Conservation (phyloP, 2,113 vertebrate genomes). For the Scomber japonicus region DNA sequence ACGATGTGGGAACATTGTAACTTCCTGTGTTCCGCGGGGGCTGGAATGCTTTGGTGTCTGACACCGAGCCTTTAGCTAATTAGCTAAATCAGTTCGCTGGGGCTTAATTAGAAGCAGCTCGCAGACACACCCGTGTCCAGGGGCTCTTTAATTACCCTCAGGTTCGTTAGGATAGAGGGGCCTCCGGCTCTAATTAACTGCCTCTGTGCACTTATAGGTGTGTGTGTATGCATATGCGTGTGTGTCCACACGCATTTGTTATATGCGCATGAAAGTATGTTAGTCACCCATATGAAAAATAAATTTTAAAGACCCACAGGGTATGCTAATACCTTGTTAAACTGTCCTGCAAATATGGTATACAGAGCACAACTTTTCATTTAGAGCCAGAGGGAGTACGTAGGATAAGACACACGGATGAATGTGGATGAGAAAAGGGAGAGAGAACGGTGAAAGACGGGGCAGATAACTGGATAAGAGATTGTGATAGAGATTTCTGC, state of each 20-base stretch:
- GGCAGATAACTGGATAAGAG: slow-evolving; percentile 52
- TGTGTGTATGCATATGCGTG: slow-evolving; percentile 13
- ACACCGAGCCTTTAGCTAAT: slow-evolving; percentile 83
- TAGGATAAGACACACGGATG: slow-evolving; percentile 1
- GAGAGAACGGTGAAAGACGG: slow-evolving; percentile 25
- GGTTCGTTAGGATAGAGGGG: slow-evolving; percentile 77
- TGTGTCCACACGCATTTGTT: slow-evolving; percentile 28
- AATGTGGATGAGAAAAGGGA: not conserved
- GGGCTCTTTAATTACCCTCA: slow-evolving; percentile 83
- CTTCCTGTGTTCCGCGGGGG: slow-evolving; percentile 73
- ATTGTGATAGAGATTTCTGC: slow-evolving; percentile 51
- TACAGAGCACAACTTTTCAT: slow-evolving; percentile 55
- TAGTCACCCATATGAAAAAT: slow-evolving; percentile 47
- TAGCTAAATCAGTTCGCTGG: slow-evolving; percentile 85
- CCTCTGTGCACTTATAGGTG: slow-evolving; percentile 37
- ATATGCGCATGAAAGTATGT: slow-evolving; percentile 32
- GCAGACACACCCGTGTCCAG: slow-evolving; percentile 77
- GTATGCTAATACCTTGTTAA: slow-evolving; percentile 65
- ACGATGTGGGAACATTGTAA: slow-evolving; percentile 69
- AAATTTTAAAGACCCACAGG: slow-evolving; percentile 48
- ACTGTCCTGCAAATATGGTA: slow-evolving; percentile 51
- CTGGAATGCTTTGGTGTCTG: slow-evolving; percentile 75
- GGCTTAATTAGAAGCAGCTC: slow-evolving; percentile 86
- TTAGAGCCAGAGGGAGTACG: slow-evolving; percentile 18
- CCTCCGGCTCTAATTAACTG: slow-evolving; percentile 81